phyloP scores from a whole-genome alignment of 2,113 vertebrate genomes.

The Regulus satrapa region DNA sequence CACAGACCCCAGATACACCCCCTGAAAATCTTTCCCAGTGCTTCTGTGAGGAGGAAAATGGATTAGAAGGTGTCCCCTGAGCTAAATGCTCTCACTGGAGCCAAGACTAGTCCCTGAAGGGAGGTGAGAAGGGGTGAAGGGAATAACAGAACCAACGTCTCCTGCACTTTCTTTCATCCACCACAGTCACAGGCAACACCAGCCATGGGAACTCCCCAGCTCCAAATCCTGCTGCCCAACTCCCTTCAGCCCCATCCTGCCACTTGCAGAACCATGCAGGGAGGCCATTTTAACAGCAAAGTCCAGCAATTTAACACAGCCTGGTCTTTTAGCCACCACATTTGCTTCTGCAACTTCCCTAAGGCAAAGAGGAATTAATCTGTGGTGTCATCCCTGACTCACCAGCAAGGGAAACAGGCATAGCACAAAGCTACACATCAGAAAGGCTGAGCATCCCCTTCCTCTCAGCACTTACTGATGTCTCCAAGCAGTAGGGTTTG shows the following conservation, averaged over 20 bases:
- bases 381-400: background rate
- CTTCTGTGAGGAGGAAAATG: background rate
- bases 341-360: background rate
- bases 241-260: background rate
- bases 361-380: background rate
- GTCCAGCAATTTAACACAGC: background rate
- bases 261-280: background rate
- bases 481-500: accelerated
- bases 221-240: background rate
- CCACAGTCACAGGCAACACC: background rate
- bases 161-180: background rate
- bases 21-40: background rate
- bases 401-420: background rate
- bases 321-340: background rate
- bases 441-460: background rate
- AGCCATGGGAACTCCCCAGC: background rate
- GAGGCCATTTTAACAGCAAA: background rate
- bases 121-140: background rate
- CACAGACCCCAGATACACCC: accelerated
- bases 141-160: background rate
- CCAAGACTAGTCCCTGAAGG: accelerated
- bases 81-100: background rate
- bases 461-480: background rate
- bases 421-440: background rate
- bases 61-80: background rate